Evolutionary conservation across 2,888 invertebrate genomes (phyloP).

Genomic region (Oithona nana): DNA sequence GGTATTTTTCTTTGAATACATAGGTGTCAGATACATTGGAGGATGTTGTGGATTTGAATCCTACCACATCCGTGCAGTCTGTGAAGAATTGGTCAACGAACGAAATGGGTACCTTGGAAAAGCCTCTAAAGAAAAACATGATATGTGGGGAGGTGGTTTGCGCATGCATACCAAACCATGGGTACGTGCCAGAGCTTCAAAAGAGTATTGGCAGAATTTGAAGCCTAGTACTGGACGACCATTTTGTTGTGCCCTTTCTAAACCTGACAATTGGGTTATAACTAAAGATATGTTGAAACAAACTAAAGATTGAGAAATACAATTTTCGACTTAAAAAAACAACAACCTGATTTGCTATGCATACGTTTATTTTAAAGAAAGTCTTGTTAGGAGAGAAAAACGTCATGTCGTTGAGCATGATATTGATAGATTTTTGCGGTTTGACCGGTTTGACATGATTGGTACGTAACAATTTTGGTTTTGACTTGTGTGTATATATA

Average conservation of each 20-base stretch:
- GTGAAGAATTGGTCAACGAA: conserved; percentile 27
- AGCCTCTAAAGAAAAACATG: conserved; percentile 26
- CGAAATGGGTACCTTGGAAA: conserved; percentile 23
- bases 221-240: conserved; percentile 28
- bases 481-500: too few species aligned
- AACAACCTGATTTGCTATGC: too few species aligned
- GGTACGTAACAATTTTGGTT: too few species aligned
- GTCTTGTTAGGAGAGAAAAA: too few species aligned
- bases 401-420: too few species aligned
- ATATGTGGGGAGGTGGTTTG: conserved; percentile 28
- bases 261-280: conserved; percentile 28
- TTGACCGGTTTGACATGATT: too few species aligned
- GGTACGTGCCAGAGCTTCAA: conserved; percentile 27
- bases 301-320: too few species aligned
- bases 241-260: conserved; percentile 24
- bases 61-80: conserved; percentile 28
- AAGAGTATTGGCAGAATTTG: conserved; percentile 27
- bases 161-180: conserved; percentile 31
- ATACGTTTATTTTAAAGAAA: too few species aligned
- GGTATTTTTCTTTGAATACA: too few species aligned
- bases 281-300: conserved; percentile 24
- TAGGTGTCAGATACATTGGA: conserved; percentile 29
- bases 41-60: conserved; percentile 30
- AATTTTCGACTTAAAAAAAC: too few species aligned
- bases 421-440: too few species aligned